Percentiles rank a stretch among this genome's conserved stretches.
phyloP scores from a whole-genome alignment of 2,797 vertebrate species.

The Hafferia zeledoni region DNA sequence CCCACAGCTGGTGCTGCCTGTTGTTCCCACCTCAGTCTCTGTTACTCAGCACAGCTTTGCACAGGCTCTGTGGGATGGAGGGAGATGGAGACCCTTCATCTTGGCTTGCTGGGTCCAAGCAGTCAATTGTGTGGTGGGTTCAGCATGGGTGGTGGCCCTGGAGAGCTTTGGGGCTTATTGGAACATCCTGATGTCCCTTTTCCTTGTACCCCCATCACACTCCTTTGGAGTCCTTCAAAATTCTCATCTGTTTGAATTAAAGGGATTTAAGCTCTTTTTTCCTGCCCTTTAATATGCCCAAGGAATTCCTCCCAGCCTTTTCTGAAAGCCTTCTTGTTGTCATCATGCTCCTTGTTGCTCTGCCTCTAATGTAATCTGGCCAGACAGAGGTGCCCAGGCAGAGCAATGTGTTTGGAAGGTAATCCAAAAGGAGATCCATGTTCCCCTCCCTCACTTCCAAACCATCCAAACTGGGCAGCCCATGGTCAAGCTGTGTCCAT shows the following conservation, averaged over 20 bases:
- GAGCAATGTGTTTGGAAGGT: neutral
- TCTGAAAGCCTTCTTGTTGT: neutral
- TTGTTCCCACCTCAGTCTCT: neutral
- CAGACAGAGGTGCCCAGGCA: neutral
- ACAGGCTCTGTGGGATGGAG: neutral
- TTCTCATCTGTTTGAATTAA: neutral
- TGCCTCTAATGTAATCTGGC: neutral
- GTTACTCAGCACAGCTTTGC: neutral
- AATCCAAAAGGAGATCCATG: rapidly evolving
- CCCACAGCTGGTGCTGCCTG: rapidly evolving
- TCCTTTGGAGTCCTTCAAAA: neutral
- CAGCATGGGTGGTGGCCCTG: neutral
- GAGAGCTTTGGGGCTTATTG: neutral
- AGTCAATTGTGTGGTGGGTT: neutral
- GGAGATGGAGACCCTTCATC: neutral
- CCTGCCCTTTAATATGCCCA: rapidly evolving
- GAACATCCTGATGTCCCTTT: neutral
- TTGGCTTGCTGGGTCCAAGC: neutral
- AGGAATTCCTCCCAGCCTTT: neutral
- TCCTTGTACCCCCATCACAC: rapidly evolving
- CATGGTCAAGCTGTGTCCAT: neutral
- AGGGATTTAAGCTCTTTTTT: neutral
- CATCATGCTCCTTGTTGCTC: neutral
- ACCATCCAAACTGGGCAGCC: neutral
- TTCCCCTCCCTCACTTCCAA: neutral